These are phyloP conservation scores for Tetranychus truncatus DNA, from an alignment of 2,888 invertebrate species.

Conservation along the genomic window DNA sequence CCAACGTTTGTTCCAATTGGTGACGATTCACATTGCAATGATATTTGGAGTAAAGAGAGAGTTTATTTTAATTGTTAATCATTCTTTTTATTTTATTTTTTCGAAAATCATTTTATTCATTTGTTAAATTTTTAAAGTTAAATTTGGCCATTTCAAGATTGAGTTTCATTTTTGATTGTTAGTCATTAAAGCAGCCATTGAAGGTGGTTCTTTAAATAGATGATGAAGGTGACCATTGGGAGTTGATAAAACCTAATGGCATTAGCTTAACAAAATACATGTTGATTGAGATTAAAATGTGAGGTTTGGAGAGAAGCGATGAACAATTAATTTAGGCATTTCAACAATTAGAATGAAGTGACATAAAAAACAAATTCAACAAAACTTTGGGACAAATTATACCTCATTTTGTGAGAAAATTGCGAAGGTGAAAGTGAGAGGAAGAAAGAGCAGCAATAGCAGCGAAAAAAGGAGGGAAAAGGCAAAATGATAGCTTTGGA, in stretches of 20 bases:
- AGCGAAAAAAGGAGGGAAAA: neutral
- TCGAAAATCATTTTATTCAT: too few species aligned
- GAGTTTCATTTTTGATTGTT: too few species aligned
- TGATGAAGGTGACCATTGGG: neutral
- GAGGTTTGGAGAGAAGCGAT: neutral
- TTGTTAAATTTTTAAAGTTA: too few species aligned
- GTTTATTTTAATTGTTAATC: too few species aligned
- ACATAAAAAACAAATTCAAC: neutral
- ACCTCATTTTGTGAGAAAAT: neutral
- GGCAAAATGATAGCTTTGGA: neutral
- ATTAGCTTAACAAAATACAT: too few species aligned
- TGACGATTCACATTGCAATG: too few species aligned
- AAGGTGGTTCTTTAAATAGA: too few species aligned
- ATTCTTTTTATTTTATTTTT: too few species aligned
- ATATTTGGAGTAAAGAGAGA: too few species aligned
- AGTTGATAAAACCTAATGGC: neutral
- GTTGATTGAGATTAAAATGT: neutral
- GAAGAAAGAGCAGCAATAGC: neutral
- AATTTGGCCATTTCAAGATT: too few species aligned
- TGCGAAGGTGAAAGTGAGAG: neutral
- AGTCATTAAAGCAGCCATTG: too few species aligned
- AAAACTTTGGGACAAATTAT: neutral
- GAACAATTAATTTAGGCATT: neutral
- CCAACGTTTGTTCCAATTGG: too few species aligned
- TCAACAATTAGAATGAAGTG: neutral